Conservation (phyloP, 2,888 invertebrate genomes). For the Apoderus coryli region DNA sequence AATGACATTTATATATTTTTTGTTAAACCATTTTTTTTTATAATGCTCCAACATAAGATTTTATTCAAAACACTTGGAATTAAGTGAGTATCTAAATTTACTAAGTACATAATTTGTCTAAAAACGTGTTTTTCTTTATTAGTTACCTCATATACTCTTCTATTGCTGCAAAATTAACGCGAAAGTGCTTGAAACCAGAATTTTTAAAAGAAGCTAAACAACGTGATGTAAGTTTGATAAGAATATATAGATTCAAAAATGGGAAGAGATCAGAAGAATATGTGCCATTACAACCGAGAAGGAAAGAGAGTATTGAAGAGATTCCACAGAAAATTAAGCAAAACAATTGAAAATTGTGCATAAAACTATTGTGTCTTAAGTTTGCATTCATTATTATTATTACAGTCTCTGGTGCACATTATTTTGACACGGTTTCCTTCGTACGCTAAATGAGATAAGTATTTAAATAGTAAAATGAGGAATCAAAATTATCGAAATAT, state of each 20-base stretch:
- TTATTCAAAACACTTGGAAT: constrained; percentile 5
- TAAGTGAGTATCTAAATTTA: constrained; percentile 7
- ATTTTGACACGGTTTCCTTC: no score
- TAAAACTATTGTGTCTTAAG: constrained; percentile 1
- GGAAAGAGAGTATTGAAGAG: background rate
- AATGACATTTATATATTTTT: no score
- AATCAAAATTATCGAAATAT: no score
- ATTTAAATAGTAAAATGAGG: no score
- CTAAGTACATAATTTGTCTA: constrained; percentile 6
- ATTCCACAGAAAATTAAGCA: background rate
- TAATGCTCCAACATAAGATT: background rate
- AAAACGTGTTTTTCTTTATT: constrained; percentile 6
- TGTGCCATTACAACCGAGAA: constrained; percentile 6
- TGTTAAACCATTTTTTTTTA: no score
- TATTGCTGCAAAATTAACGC: constrained; percentile 20
- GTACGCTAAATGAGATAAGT: no score
- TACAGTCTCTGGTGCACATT: no score
- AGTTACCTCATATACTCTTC: constrained; percentile 24
- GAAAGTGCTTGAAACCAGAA: constrained; percentile 21
- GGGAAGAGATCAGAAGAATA: constrained; percentile 15
- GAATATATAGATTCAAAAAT: constrained; percentile 16
- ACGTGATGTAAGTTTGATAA: constrained; percentile 17
- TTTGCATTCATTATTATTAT: background rate
- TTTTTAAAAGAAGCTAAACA: constrained; percentile 15
- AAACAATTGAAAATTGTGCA: no score